Conservation (phyloP, 2,113 vertebrate genomes). For the Tachysurus fulvidraco region DNA sequence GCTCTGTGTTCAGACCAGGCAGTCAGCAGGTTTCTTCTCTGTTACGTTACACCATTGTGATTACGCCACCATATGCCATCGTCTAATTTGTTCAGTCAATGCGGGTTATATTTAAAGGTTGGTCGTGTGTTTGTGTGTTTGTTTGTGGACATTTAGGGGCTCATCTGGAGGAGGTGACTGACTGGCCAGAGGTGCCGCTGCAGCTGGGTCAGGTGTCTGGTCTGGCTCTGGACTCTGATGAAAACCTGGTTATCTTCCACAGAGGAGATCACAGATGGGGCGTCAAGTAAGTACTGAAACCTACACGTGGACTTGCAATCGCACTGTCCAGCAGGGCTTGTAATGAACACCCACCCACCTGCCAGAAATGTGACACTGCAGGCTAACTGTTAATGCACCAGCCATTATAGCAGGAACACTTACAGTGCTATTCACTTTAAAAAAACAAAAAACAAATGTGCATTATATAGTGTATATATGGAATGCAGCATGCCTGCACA, state of each 20-base stretch:
- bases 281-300: conserved; percentile 78
- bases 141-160: conserved; percentile 69
- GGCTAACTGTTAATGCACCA: neutral
- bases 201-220: conserved; percentile 92
- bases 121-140: neutral
- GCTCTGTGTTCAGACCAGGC: conserved; percentile 34
- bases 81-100: conserved; percentile 19
- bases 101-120: conserved; percentile 16
- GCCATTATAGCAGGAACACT: neutral
- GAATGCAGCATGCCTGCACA: neutral
- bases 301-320: neutral
- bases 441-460: neutral
- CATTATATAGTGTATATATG: neutral
- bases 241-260: conserved; percentile 93
- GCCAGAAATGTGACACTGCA: neutral
- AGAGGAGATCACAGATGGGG: conserved; percentile 92
- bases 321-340: neutral
- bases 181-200: conserved; percentile 83
- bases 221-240: conserved; percentile 82
- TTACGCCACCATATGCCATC: conserved; percentile 34
- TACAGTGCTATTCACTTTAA: neutral
- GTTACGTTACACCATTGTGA: conserved; percentile 33
- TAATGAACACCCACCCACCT: neutral
- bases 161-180: conserved; percentile 80
- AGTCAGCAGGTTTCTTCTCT: conserved; percentile 25